These are phyloP conservation scores for Centropyge bicolor DNA, from an alignment of 2,797 vertebrate species.

Conservation along the genomic window DNA sequence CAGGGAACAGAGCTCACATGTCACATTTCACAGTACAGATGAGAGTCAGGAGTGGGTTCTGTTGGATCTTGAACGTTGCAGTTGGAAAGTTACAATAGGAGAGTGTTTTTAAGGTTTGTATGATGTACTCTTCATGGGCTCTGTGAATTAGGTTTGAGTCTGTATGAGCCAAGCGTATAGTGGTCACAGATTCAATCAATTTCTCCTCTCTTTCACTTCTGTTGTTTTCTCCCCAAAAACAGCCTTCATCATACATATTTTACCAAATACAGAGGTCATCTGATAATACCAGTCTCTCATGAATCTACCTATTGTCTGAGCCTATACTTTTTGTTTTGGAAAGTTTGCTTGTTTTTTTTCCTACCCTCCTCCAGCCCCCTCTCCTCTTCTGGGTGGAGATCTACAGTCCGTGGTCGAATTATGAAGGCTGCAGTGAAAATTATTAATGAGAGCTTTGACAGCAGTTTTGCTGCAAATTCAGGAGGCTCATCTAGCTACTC, in stretches of 20 bases:
- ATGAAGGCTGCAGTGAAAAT: slow-evolving; percentile 73
- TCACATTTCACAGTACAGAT: slow-evolving; percentile 13
- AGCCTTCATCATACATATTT: slow-evolving; percentile 1
- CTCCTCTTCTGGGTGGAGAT: slow-evolving; percentile 40
- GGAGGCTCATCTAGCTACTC: slow-evolving; percentile 62
- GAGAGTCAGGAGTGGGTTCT: neutral
- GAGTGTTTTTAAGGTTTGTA: neutral
- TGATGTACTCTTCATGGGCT: neutral
- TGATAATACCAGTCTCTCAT: neutral
- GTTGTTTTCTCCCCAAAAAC: slow-evolving; percentile 2
- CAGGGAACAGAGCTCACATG: neutral
- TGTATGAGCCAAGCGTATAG: neutral
- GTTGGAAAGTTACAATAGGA: neutral
- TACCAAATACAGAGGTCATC: neutral
- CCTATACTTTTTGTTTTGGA: slow-evolving; percentile 20
- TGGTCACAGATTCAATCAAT: neutral
- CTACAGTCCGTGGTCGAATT: slow-evolving; percentile 45
- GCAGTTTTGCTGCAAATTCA: slow-evolving; percentile 75
- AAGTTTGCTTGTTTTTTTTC: slow-evolving; percentile 23
- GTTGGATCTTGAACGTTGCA: neutral
- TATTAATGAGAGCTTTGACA: slow-evolving; percentile 78
- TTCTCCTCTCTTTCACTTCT: neutral
- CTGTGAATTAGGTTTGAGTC: neutral
- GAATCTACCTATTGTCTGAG: neutral
- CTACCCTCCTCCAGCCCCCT: neutral